Base-by-base conservation (phyloP, 2,888 invertebrate species). In the Cryptus armator region DNA sequence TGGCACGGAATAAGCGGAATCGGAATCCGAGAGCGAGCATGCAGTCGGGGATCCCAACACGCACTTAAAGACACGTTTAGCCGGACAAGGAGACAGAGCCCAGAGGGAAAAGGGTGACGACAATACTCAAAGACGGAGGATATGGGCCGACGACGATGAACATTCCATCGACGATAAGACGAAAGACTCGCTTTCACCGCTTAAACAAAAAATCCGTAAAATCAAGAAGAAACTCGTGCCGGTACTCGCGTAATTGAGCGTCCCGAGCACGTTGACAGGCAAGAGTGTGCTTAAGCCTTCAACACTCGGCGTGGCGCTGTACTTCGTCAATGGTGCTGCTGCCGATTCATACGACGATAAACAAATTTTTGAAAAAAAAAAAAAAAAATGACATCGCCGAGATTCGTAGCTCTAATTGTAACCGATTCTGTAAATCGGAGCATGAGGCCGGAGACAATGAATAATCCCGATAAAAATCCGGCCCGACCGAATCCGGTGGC, bases 351-450 rank as follows among this genome's bases (percentile, higher is more conserved):
- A 19, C 19, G 19, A 19, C 19, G 19, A 19, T 99, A 89, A 98
- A 98, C 93, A 99, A 99, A 92, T 99, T 99, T 94, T 97, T 98
- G 37, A 97, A 97, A 91, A 99, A 99, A 94, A 99, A 99, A 91
- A 98, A 98, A 93, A 99, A 99, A 19, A 19, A 19, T 19, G 19
- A 19, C 19, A 19, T 19, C 19, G 19, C 19, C 19, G 19, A 19
- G 19, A 19, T 19, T 19, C 19, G 19, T 19, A 19, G 19, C 19
- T 19, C 19, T 19, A 19, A 19, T 19, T 19, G 19, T 19, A 19
- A 19, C 19, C 19, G 19, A 19, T 19, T 19, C 19, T 19, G 19
- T 19, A 19, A 19, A 19, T 19, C 19, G 19, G 19, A 19, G 19
- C 19, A 19, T 19, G 19, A 19, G 19, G 19, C 19, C 19, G 19